A percentile compares a stretch with the other conserved stretches of the same genome.
Evolutionary conservation across 2,888 invertebrate species (phyloP).

Genomic region (Norana najaformis): DNA sequence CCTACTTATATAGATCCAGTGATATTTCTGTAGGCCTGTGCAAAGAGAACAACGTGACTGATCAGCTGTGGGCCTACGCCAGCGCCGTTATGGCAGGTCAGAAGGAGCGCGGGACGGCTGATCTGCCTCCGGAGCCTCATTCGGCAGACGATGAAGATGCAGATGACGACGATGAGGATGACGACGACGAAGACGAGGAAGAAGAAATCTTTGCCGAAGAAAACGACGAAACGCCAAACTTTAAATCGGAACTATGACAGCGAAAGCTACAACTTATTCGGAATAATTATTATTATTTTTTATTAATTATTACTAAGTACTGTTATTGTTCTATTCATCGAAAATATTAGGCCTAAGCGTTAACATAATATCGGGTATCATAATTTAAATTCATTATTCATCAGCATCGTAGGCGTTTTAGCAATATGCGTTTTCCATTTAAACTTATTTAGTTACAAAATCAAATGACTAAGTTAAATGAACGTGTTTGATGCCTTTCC

Average conservation of each 20-base stretch:
- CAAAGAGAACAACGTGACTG: constrained; percentile 26
- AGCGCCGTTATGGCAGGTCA: constrained; percentile 30
- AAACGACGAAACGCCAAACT: neutral
- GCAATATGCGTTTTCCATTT: no score
- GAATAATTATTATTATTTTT: no score
- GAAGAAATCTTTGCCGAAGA: neutral
- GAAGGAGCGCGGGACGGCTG: neutral
- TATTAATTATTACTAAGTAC: no score
- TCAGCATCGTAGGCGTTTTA: no score
- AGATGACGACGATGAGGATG: neutral
- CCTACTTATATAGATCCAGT: no score
- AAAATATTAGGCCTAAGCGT: no score
- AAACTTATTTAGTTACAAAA: no score
- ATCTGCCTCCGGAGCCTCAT: neutral
- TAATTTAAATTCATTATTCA: no score
- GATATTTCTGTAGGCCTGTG: constrained; percentile 17
- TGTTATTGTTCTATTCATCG: no score
- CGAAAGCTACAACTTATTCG: neutral
- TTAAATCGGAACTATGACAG: constrained; percentile 9
- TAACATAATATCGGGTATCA: no score
- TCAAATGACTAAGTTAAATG: no score
- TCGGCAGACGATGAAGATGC: neutral
- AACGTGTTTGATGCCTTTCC: no score
- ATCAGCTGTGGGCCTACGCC: constrained; percentile 29
- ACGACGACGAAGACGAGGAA: constrained; percentile 17